A percentile compares a stretch with the other conserved stretches of the same genome.
Evolutionary conservation across 1,140 invertebrate genomes (phyloP).

Genomic region (Helicoverpa zea): DNA sequence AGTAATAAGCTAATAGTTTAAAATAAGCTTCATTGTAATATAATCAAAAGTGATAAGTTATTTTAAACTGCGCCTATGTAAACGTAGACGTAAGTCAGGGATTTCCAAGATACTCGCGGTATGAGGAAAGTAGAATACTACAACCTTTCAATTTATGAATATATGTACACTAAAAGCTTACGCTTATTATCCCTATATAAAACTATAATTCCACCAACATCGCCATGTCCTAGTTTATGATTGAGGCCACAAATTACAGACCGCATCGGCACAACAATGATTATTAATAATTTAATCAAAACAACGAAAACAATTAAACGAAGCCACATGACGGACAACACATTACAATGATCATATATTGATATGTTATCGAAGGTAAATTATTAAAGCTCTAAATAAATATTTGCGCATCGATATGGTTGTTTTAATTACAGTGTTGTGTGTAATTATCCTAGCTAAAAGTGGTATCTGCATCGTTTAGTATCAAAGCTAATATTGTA

Average conservation of each 20-base stretch:
- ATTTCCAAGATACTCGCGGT: too few relatives aligned
- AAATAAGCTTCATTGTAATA: too few relatives aligned
- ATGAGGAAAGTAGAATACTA: too few relatives aligned
- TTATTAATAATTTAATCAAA: slow-evolving; percentile 7
- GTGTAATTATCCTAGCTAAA: not conserved
- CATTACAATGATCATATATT: slow-evolving; percentile 2
- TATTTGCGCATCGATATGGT: not conserved
- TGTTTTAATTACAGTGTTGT: not conserved
- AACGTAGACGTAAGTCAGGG: too few relatives aligned
- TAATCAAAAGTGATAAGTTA: too few relatives aligned
- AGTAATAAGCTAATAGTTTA: too few relatives aligned
- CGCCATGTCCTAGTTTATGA: not conserved
- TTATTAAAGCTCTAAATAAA: not conserved
- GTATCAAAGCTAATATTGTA: too few relatives aligned
- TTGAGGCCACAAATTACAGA: not conserved
- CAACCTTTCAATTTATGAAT: too few relatives aligned
- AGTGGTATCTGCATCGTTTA: too few relatives aligned
- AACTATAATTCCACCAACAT: not conserved
- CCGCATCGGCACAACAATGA: not conserved
- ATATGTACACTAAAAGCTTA: too few relatives aligned
- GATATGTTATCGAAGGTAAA: slow-evolving; percentile 10
- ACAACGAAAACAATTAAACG: slow-evolving; percentile 9
- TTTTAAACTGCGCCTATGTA: too few relatives aligned
- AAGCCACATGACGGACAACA: not conserved
- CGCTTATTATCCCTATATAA: not conserved